Evolutionary conservation across 2,797 vertebrate species (phyloP).

Genomic region (Anguilla megastoma): DNA sequence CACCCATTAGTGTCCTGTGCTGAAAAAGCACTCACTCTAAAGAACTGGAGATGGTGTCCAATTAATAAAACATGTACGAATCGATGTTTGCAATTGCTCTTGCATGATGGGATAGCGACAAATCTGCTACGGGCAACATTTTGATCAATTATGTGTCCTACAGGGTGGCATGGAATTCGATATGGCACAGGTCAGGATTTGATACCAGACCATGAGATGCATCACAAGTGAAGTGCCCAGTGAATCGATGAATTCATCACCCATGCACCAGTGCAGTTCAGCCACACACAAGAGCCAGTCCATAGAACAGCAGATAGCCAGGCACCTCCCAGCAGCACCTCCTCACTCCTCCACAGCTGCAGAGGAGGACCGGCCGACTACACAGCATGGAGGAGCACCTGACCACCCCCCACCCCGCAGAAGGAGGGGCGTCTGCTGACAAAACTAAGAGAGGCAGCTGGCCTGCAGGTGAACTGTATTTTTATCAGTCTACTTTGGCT

Average conservation of each 20-base stretch:
- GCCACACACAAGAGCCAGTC: background rate
- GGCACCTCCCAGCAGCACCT: background rate
- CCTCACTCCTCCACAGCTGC: background rate
- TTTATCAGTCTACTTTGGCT: conserved; percentile 34
- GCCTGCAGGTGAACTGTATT: conserved; percentile 27
- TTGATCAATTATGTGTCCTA: background rate
- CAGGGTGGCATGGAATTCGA: too few relatives aligned
- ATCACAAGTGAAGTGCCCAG: background rate
- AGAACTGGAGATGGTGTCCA: too few relatives aligned
- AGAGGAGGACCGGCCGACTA: background rate
- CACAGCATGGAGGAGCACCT: background rate
- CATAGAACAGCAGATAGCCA: background rate
- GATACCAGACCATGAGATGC: background rate
- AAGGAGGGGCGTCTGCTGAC: background rate
- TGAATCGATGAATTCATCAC: background rate
- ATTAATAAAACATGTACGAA: too few relatives aligned
- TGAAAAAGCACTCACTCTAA: too few relatives aligned
- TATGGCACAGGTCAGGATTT: too few relatives aligned
- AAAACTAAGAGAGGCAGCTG: conserved; percentile 14
- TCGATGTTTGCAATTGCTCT: background rate
- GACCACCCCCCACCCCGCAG: background rate
- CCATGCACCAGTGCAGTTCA: background rate
- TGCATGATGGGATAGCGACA: background rate
- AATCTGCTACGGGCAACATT: background rate
- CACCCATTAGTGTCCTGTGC: too few relatives aligned